Evolutionary conservation across 2,113 vertebrate species (phyloP), one percentile per base, ranked within the genome.

Genomic region (Urocolius indicus): DNA sequence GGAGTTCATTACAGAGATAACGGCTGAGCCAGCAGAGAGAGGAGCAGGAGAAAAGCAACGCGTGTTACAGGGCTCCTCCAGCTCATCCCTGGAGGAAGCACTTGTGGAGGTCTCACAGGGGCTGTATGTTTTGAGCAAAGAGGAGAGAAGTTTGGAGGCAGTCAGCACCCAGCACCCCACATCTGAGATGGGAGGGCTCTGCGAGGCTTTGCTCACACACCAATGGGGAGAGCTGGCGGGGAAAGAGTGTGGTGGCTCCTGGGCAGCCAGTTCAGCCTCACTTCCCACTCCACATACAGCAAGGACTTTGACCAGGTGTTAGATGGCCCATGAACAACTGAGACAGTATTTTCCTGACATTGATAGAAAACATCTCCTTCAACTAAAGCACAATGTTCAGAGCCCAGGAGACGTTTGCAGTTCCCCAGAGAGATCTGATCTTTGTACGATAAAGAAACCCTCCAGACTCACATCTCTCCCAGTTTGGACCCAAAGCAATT

Each of bases 1-100:
- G 96, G 81, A 87, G 73, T 93, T 95, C 89, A 84, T 91, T 94
- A 74, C 49, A 67, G 87, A 90, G 84, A 69, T 52, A 26, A 81
- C 0, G 1, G 77, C 6, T 54, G 61, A 83, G 73, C 30, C 4
- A 3, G 71, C 66, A 74, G 49, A 72, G n/a, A 61, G 62, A 61
- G 76, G 87, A 89, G 67, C 80, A 61, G 62, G 36, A 72, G 74
- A 45, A 65, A 52, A 61, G 65, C 80, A 16, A 2, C 2, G 63
- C 18, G 8, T 2, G 0, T 21, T 15, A 4, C 29, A 46, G 82
- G 51, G 63, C 55, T 63, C 57, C 45, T 83, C 45, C 80, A 45
- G 78, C 46, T 71, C 22, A 34, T 26, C 88, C 74, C 45, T 38
- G 52, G 32, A 68, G 88, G 63, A 54, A 87, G 92, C 21, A 30